Conservation (phyloP, 2,888 invertebrate species). For the Dasypogon diadema region DNA sequence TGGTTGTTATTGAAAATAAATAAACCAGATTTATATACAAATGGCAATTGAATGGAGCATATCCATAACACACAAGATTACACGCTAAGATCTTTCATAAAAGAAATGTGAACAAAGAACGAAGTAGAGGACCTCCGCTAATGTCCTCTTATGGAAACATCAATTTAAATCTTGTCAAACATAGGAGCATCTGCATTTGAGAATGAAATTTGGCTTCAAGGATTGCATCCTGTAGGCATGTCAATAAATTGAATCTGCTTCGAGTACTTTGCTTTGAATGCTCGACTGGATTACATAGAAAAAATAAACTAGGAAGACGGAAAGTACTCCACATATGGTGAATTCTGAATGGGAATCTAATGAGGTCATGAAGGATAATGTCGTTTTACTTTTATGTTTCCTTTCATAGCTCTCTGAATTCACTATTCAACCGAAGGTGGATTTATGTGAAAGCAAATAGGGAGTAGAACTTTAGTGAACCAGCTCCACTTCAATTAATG, state of each 20-base stretch:
- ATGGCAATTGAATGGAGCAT: background rate
- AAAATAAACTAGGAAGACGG: background rate
- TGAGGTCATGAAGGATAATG: slow-evolving; percentile 55
- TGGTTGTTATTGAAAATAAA: too few species aligned
- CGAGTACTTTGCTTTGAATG: slow-evolving; percentile 34
- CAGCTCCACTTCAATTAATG: slow-evolving; percentile 46
- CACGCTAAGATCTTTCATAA: background rate
- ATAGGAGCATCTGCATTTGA: slow-evolving; percentile 42
- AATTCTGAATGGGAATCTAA: slow-evolving; percentile 54
- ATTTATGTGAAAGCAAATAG: slow-evolving; percentile 20
- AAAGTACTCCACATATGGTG: slow-evolving; percentile 47
- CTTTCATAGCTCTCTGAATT: slow-evolving; percentile 42
- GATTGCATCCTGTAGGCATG: slow-evolving; percentile 52
- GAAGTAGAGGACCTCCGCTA: slow-evolving; percentile 14
- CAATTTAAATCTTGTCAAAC: slow-evolving; percentile 45
- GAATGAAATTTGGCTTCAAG: slow-evolving; percentile 45
- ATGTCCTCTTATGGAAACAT: slow-evolving; percentile 32
- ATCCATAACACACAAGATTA: background rate
- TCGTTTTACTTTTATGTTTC: slow-evolving; percentile 53
- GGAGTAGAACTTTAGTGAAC: slow-evolving; percentile 36
- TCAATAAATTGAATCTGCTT: slow-evolving; percentile 53
- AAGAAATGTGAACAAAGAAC: slow-evolving; percentile 2
- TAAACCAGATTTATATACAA: too few species aligned
- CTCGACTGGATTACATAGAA: slow-evolving; percentile 32
- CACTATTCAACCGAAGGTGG: slow-evolving; percentile 38